Percentiles rank a stretch among this genome's conserved stretches.
Conservation (phyloP, 2,113 vertebrate species). For the Solenodon paradoxus region DNA sequence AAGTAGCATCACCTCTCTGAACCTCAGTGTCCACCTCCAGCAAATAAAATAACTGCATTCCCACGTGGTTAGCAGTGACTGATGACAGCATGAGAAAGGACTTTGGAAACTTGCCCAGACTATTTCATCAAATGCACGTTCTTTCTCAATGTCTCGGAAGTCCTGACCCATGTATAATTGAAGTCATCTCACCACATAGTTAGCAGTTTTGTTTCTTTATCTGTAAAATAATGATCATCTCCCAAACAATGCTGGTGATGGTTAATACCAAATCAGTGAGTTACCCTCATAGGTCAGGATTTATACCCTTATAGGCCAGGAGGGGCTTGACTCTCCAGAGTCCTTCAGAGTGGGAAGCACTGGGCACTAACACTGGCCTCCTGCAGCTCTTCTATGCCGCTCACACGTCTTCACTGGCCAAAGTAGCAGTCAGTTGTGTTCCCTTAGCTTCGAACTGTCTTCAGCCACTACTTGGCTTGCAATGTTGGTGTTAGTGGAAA, state of each 20-base stretch:
- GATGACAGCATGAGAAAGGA: background rate
- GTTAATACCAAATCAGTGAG: background rate
- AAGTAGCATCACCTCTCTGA: background rate
- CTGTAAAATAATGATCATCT: background rate
- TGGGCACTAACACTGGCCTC: background rate
- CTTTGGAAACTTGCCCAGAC: background rate
- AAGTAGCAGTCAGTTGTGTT: background rate
- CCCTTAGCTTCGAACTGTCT: background rate
- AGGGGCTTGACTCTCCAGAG: background rate
- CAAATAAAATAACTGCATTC: background rate
- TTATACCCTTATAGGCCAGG: no score
- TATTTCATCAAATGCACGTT: background rate
- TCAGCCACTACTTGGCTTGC: background rate
- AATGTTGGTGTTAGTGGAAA: background rate
- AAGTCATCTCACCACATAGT: background rate
- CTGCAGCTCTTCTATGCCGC: background rate
- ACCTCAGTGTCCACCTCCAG: background rate
- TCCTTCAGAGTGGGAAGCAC: background rate
- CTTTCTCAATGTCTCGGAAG: background rate
- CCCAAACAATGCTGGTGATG: background rate
- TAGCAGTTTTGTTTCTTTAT: background rate
- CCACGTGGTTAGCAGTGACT: background rate
- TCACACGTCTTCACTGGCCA: background rate
- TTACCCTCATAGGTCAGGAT: background rate
- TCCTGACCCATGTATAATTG: background rate